Evolutionary conservation across 2,888 invertebrate species (phyloP).

Genomic region (Lithophane ornitopus): DNA sequence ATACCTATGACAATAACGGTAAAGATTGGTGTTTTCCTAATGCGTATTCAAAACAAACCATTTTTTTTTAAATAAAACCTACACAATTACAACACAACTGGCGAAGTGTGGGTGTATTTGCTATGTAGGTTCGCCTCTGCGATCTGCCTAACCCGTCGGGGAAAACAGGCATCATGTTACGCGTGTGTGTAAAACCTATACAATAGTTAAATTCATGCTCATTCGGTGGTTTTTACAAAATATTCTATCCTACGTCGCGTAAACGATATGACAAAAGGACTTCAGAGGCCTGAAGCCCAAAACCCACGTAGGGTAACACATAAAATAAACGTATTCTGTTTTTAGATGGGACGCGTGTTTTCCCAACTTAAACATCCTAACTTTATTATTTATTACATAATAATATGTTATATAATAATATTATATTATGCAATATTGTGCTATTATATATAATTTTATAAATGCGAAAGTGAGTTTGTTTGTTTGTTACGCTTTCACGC

Average conservation of each 20-base stretch:
- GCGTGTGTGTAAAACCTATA: neutral
- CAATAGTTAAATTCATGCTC: neutral
- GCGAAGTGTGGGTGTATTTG: neutral
- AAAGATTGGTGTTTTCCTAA: slow-evolving; percentile 14
- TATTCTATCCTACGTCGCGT: neutral
- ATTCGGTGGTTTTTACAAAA: neutral
- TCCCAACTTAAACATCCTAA: neutral
- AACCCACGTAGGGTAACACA: neutral
- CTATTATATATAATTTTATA: too few species aligned
- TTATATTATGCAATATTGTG: too few species aligned
- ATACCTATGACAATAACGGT: slow-evolving; percentile 41
- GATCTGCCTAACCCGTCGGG: neutral
- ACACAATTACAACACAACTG: neutral
- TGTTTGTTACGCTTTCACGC: too few species aligned
- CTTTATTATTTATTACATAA: too few species aligned
- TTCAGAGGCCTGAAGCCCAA: slow-evolving; percentile 11
- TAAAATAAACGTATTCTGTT: neutral
- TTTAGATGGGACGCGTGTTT: slow-evolving; percentile 11
- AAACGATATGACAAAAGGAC: neutral
- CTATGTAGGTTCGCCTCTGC: too few species aligned
- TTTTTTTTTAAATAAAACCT: neutral
- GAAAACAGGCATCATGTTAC: neutral
- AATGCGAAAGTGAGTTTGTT: too few species aligned
- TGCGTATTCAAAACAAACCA: slow-evolving; percentile 6
- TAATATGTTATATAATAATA: too few species aligned